phyloP scores from a whole-genome alignment of 2,797 vertebrate genomes.

The Pelochelys cantorii region DNA sequence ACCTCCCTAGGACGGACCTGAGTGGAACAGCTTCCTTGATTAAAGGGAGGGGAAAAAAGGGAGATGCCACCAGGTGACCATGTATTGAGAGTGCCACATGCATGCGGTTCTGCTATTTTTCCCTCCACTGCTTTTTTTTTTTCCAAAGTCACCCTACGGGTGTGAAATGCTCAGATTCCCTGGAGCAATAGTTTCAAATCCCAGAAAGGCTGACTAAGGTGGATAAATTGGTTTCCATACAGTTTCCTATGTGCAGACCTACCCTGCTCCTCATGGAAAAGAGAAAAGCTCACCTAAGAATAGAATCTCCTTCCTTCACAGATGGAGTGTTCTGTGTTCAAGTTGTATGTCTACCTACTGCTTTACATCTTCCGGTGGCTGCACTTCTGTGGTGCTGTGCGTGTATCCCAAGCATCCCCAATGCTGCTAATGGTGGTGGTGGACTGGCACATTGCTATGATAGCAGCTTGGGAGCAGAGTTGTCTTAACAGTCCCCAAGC shows the following conservation, averaged over 20 bases:
- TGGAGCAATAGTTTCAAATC: background rate
- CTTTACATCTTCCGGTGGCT: background rate
- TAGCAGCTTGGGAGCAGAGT: background rate
- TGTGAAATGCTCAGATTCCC: background rate
- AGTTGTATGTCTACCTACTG: background rate
- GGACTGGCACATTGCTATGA: background rate
- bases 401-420: background rate
- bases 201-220: background rate
- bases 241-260: background rate
- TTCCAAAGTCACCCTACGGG: background rate
- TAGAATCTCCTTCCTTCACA: background rate
- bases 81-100: background rate
- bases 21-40: background rate
- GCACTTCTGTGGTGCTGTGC: background rate
- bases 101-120: background rate
- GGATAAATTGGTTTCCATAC: background rate
- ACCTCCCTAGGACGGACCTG: too few relatives aligned
- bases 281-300: background rate
- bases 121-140: accelerated
- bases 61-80: background rate
- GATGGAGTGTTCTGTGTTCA: background rate
- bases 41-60: slow-evolving; percentile 2
- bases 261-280: background rate
- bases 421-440: accelerated
- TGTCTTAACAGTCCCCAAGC: background rate